Evolutionary conservation across 2,888 invertebrate genomes (phyloP), one percentile per base, ranked within the genome.

Genomic region (Dasysyrphus albostriatus): DNA sequence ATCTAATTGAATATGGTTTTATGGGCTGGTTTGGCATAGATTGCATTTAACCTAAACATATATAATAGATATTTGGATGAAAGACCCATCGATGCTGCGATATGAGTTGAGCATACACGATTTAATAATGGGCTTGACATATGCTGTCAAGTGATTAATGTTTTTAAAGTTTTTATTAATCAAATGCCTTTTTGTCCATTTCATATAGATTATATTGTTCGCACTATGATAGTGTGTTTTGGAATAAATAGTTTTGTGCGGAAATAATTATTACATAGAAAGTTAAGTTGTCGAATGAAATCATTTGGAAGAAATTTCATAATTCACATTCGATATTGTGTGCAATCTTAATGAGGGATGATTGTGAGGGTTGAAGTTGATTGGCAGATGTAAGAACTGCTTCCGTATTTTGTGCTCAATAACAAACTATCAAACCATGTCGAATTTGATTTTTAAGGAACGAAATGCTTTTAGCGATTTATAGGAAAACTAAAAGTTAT

Each of bases 1-100:
- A 67, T 81, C 85, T 81, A 77, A 80, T 85, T 85, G 84, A 85
- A 77, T 81, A 74, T 56, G 74, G 78, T 80, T 80, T 67, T 65
- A 69, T 54, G 69, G 69, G 72, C 16, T 39, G 44, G 63, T 47
- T 54, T 32, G 61, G 70, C 74, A 69, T 61, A 29, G 51, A 81
- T 61, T 51, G 39, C 34, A 69, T 69, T 24, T 14, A 39, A 54
- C 12, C 19, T 19, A 44, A 14, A 14, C 5, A 42, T 14, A 14
- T 3, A 5, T 5, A 42, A 39, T 12, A 39, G 19, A 58, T 5
- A 58, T 16, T n/a, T 32, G 1, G 7, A 58, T 58, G 61, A 8
- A 29, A 42, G 14, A 32, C 16, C 7, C 59, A 51, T 39, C 29
- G 74, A 76, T 58, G 78, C 56, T 75, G n/a, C n/a, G n/a, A n/a